Evolutionary conservation across 2,888 invertebrate species (phyloP), one percentile per base, ranked within the genome.

Genomic region (Andrena flavipes): DNA sequence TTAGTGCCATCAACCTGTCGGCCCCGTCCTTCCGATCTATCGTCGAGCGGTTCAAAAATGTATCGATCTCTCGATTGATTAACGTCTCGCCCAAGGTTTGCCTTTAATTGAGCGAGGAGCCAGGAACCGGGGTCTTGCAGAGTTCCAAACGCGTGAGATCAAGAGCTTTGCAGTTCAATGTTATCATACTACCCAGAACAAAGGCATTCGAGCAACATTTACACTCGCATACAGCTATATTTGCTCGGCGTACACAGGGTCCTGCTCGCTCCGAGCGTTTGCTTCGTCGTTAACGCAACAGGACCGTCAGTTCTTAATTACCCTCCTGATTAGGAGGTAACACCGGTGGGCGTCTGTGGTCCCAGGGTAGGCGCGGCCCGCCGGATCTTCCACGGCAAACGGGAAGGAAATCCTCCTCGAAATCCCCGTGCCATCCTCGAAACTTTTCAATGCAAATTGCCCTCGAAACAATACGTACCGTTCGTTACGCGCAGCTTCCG

Each of bases 361-460:
- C 35, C 35, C 10, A 1, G 0, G 0, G 35, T 42, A 42, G 42
- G 42, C 42, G 42, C 20, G 20, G 0, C 8, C 13, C 49, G 7
- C 26, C 60, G 69, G 13, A 10, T 49, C n/a, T 51, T 26, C 0
- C 6, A 4, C 33, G 35, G n/a, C 35, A 13, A 54, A 26, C n/a
- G 26, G 7, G 13, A 16, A 59, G 71, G 56, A 68, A 35, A 20
- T 78, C 16, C 35, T 56, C 54, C 26, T 42, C 51, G 2, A 26
- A 65, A 56, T 59, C 69, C 48, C 82, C 23, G 10, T 7, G 26
- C 6, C 26, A 10, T 1, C 3, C 26, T 13, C 35, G 26, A n/a
- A 80, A 75, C 75, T 67, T 80, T 49, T 65, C 42, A 62, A 60
- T 65, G 56, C 42, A 70, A 80, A 75, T 75, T 75, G 16, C 74